phyloP scores from a whole-genome alignment of 1,140 invertebrate genomes.

The Asbolus verrucosus region DNA sequence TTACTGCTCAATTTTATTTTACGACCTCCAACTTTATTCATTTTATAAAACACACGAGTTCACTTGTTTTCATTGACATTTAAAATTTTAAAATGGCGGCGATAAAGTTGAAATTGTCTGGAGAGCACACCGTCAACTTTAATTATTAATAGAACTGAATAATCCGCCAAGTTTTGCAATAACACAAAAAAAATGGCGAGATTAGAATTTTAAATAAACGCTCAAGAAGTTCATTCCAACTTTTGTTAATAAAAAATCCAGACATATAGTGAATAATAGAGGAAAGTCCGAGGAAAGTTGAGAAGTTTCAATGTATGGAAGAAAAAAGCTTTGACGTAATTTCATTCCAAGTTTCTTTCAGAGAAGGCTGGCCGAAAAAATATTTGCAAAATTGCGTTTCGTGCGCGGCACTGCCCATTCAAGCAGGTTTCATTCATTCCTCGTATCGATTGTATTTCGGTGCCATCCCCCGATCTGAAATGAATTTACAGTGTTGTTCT shows the following conservation, averaged over 20 bases:
- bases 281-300: not conserved
- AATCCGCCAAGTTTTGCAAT: conserved; percentile 30
- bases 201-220: conserved; percentile 33
- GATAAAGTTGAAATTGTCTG: not conserved
- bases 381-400: no score
- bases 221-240: conserved; percentile 8
- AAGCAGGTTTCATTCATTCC: conserved; percentile 7
- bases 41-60: conserved; percentile 6
- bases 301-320: no score
- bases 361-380: no score
- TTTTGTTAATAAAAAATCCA: conserved; percentile 2
- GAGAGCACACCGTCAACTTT: conserved; percentile 7
- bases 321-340: no score
- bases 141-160: conserved; percentile 22
- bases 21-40: not conserved
- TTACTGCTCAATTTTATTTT: not conserved
- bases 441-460: conserved; percentile 30
- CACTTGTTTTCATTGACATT: conserved; percentile 3
- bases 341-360: no score
- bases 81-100: conserved; percentile 12
- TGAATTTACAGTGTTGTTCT: conserved; percentile 18
- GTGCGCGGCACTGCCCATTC: conserved; percentile 3
- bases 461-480: conserved; percentile 24
- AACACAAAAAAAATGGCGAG: conserved; percentile 15
- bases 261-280: not conserved